A percentile compares a stretch with the other conserved stretches of the same genome.
Conservation (phyloP, 2,113 vertebrate species). For the Aegotheles bennettii region DNA sequence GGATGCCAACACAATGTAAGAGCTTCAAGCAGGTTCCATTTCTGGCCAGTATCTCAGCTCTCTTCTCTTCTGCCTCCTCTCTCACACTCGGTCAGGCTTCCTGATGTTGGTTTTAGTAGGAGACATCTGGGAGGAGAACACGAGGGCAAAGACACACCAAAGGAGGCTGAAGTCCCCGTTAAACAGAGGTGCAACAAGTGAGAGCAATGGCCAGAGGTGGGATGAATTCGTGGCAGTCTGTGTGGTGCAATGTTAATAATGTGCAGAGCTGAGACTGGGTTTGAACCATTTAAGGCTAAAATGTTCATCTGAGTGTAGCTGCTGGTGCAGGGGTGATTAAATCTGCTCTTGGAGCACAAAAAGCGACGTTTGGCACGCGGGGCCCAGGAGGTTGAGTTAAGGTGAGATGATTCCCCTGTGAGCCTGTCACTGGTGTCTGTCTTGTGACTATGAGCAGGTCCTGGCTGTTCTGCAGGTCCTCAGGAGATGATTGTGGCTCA, state of each 20-base stretch:
- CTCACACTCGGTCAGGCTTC: background rate
- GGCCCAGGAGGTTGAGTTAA: too few relatives aligned
- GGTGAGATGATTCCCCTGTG: too few relatives aligned
- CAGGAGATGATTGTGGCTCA: too few relatives aligned
- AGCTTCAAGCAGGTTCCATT: background rate
- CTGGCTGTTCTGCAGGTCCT: too few relatives aligned
- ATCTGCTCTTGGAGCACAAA: background rate
- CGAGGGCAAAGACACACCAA: background rate
- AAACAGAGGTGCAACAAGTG: background rate
- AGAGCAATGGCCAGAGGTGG: background rate
- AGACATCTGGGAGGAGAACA: background rate
- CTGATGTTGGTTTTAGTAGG: background rate
- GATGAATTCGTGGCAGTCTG: background rate
- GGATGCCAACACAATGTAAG: background rate
- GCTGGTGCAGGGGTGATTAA: background rate
- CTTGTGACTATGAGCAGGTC: too few relatives aligned
- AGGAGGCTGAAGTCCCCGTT: background rate
- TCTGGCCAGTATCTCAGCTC: background rate
- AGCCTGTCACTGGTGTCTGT: too few relatives aligned
- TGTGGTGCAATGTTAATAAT: background rate
- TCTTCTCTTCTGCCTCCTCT: background rate
- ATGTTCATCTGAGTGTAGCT: background rate
- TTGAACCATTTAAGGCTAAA: background rate
- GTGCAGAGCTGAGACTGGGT: background rate
- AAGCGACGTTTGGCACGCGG: accelerated